These are phyloP conservation scores for Strigamia transsilvanica DNA, from an alignment of 2,888 invertebrate species.

Conservation along the genomic window DNA sequence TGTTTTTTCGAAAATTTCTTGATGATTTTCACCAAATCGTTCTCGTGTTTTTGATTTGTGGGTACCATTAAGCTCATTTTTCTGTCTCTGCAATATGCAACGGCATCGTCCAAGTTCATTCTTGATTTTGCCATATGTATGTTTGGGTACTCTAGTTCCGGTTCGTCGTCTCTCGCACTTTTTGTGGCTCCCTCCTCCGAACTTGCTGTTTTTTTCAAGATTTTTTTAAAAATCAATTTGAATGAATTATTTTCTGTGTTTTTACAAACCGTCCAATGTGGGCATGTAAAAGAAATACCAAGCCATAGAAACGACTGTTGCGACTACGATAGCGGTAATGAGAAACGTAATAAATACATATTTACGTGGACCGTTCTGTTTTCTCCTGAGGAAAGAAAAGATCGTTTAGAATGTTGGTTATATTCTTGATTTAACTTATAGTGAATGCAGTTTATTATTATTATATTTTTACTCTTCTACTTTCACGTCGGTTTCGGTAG, in stretches of 20 bases:
- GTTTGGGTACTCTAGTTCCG: neutral
- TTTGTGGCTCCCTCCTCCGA: neutral
- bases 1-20: neutral
- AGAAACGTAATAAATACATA: neutral
- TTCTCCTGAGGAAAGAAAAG: neutral
- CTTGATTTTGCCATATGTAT: neutral
- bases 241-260: neutral
- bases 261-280: neutral
- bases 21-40: neutral
- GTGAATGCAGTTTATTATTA: too few species aligned
- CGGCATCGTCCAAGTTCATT: neutral
- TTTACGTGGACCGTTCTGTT: neutral
- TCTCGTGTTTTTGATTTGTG: neutral
- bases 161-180: neutral
- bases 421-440: too few species aligned
- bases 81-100: neutral
- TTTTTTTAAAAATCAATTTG: neutral
- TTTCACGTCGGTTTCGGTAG: too few species aligned
- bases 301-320: neutral
- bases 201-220: neutral
- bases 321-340: neutral
- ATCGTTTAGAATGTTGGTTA: too few species aligned
- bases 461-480: too few species aligned
- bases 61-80: neutral
- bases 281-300: slow-evolving; percentile 10